These are phyloP conservation scores for Oceanites oceanicus DNA, from an alignment of 2,113 vertebrate genomes.

Conservation along the genomic window DNA sequence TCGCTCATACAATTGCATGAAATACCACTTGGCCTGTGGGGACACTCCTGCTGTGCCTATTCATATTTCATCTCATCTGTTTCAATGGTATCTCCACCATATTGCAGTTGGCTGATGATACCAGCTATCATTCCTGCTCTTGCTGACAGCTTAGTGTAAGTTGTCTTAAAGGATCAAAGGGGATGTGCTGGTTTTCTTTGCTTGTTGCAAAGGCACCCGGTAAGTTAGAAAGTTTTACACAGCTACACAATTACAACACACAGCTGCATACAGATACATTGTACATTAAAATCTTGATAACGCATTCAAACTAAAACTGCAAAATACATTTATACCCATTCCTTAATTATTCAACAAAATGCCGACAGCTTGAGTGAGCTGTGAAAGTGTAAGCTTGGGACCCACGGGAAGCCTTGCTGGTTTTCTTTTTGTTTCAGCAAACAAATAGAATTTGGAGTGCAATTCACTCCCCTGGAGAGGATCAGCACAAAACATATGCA, in stretches of 20 bases:
- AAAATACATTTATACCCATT: not conserved
- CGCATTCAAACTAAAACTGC: rapidly evolving
- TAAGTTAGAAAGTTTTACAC: not conserved
- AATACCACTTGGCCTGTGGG: not conserved
- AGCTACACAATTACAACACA: not conserved
- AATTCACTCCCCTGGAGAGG: not conserved
- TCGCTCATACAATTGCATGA: not conserved
- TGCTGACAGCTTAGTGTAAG: not conserved
- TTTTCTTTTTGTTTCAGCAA: not conserved
- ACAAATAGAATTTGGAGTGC: not conserved
- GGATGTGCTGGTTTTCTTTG: not conserved
- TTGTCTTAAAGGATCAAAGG: not conserved
- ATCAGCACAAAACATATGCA: not conserved
- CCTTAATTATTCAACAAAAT: not conserved
- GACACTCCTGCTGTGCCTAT: not conserved
- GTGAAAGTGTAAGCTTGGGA: not conserved
- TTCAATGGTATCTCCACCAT: not conserved
- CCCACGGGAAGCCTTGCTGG: not conserved
- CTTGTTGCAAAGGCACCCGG: not conserved
- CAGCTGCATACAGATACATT: not conserved
- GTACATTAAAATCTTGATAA: not conserved
- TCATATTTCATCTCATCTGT: not conserved
- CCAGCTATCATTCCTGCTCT: not conserved
- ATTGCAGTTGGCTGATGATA: not conserved
- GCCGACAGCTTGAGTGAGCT: not conserved